These are phyloP conservation scores for Myotis myotis DNA, from an alignment of 2,797 vertebrate genomes.

Conservation along the genomic window DNA sequence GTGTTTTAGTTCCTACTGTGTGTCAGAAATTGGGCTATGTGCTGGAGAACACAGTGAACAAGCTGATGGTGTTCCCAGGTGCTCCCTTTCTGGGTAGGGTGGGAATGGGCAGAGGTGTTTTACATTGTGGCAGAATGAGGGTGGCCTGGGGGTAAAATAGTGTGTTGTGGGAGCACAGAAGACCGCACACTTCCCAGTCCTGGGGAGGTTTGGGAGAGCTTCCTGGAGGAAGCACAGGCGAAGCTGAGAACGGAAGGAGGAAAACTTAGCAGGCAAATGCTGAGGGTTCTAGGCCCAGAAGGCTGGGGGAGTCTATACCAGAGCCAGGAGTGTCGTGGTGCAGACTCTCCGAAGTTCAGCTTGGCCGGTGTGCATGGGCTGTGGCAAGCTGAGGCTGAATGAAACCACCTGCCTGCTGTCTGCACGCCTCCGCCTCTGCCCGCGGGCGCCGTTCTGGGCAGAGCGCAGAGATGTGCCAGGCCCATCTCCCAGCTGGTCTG, in stretches of 20 bases:
- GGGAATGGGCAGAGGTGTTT: not conserved
- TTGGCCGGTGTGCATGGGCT: not conserved
- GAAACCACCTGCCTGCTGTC: not conserved
- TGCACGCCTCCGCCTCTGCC: not conserved
- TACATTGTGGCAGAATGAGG: not conserved
- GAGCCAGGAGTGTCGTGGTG: accelerated
- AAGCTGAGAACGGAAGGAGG: not conserved
- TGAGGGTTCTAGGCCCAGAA: not conserved
- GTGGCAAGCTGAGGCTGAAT: not conserved
- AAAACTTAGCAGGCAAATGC: not conserved
- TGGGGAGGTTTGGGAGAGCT: not conserved
- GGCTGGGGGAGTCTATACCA: accelerated
- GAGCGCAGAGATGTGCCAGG: not conserved
- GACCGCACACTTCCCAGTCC: not conserved
- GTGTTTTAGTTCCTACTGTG: not conserved
- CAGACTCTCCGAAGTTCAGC: accelerated
- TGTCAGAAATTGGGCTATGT: not conserved
- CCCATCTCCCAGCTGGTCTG: conserved; percentile 71
- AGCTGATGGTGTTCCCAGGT: accelerated
- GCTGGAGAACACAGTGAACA: not conserved
- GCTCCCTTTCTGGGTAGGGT: not conserved
- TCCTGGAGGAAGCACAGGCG: not conserved
- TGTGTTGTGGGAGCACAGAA: not conserved
- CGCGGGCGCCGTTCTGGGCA: accelerated
- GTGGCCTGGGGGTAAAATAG: accelerated